Base-by-base conservation (phyloP, 2,113 vertebrate species). In the Eidolon helvum region DNA sequence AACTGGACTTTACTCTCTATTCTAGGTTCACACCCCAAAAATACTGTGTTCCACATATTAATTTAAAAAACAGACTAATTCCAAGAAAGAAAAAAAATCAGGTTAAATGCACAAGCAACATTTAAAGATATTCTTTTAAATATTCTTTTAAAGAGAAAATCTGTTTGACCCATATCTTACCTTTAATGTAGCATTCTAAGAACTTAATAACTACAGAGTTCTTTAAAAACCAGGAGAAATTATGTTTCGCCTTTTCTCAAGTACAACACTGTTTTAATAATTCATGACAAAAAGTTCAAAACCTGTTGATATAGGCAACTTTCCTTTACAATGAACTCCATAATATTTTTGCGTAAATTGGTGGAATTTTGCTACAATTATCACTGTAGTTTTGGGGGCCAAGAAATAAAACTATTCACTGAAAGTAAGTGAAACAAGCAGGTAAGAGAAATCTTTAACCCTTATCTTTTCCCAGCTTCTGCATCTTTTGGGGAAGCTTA, bases 61-160 rank as follows among this genome's bases (percentile, higher is more conserved):
- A 75, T 97, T 95, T 79, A 75, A 90, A 57, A 92, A 90, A 43
- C 28, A 91, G 48, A 92, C 77, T 80, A 92, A 92, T 75, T 83
- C 43, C 79, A 87, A 93, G 43, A 86, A 85, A 50, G 38, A 69
- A 80, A 88, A 88, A 88, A 95, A 96, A 92, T 14, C 45, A 63
- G 74, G 75, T 80, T 95, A 28, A 97, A 93, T 74, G 43, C 33
- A 95, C 38, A 86, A 87, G 26, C 53, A 96, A 87, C 59, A 89
- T 16, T 86, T 79, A 95, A 84, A 89, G 43, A n/a, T 63, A 86
- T 69, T 45, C 24, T 69, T 77, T 55, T 69, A 89, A 65, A 88
- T 22, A 72, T 1, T 69, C 43, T 92, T 96, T 79, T 30, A 87
- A 75, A 95, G 69, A 91, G 59, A 97, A 93, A 80, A 92, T 8